A percentile compares a stretch with the other conserved stretches of the same genome.
Conservation (phyloP, 2,797 vertebrate species). For the Cirrhinus molitorella region DNA sequence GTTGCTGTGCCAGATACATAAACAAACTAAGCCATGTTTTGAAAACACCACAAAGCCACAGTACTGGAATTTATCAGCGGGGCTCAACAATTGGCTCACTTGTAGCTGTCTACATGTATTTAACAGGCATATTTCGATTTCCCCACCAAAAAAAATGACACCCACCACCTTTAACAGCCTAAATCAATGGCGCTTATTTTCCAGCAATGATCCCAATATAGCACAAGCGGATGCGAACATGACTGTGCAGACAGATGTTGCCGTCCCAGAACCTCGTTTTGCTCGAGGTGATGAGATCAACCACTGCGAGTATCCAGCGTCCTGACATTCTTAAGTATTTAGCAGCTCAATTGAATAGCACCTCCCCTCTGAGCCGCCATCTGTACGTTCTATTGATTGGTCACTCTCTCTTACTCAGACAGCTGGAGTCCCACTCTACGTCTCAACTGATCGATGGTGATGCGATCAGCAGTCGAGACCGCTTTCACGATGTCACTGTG, state of each 20-base stretch:
- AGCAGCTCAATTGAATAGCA: constrained; percentile 62
- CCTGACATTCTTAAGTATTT: constrained; percentile 67
- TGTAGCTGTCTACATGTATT: background rate
- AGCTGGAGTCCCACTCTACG: constrained; percentile 65
- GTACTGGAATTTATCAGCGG: background rate
- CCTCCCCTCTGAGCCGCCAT: constrained; percentile 63
- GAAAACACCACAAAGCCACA: background rate
- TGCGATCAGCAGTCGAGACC: constrained; percentile 62
- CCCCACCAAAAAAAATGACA: background rate
- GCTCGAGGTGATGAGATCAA: constrained; percentile 60
- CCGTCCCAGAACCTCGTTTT: constrained; percentile 54
- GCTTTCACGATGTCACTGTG: constrained; percentile 57
- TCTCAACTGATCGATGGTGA: constrained; percentile 70
- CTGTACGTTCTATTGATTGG: constrained; percentile 72
- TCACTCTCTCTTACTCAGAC: constrained; percentile 67
- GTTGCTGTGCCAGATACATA: background rate
- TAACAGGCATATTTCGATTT: background rate
- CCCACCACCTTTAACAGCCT: background rate
- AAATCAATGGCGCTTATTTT: constrained; percentile 10
- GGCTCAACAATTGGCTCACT: background rate
- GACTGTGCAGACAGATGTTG: constrained; percentile 58
- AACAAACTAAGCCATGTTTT: background rate
- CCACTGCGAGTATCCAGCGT: constrained; percentile 61
- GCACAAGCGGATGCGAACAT: constrained; percentile 43
- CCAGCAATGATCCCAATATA: constrained; percentile 13